These are phyloP conservation scores for Apodemus speciosus DNA, from an alignment of 2,113 vertebrate genomes.

Conservation along the genomic window DNA sequence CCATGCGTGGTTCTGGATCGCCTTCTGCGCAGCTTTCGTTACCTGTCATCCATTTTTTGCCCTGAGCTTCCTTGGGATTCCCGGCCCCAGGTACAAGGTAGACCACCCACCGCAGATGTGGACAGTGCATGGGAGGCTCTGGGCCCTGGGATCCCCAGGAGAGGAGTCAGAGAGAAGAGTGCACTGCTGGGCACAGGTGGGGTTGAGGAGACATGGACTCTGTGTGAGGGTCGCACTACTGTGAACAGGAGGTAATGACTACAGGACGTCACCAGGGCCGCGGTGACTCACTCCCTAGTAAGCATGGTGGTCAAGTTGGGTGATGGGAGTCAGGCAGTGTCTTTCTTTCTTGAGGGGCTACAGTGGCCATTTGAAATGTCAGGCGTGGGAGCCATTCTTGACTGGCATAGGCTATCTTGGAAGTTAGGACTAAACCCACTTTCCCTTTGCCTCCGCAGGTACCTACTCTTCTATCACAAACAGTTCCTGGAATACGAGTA, in stretches of 20 bases:
- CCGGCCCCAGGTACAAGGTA: background rate
- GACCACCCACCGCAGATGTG: background rate
- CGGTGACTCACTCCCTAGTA: background rate
- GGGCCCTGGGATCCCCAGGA: background rate
- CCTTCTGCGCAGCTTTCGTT: background rate
- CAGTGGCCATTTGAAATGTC: background rate
- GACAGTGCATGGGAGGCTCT: accelerated
- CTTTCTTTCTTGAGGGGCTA: too few species aligned
- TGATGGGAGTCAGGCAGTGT: background rate
- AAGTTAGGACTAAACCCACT: accelerated
- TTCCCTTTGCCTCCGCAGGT: conserved; percentile 80
- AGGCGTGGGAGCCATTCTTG: accelerated
- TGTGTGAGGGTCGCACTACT: accelerated
- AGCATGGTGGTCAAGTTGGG: accelerated
- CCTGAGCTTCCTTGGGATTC: too few species aligned
- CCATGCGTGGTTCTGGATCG: accelerated
- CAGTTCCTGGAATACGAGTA: conserved; percentile 98
- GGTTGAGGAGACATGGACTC: background rate
- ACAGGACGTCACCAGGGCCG: background rate
- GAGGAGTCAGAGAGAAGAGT: background rate
- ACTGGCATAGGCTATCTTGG: accelerated
- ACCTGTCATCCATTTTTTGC: background rate
- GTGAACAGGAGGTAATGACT: background rate
- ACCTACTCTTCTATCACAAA: conserved; percentile 99
- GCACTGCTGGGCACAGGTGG: background rate